Evolutionary conservation across 1,140 invertebrate genomes (phyloP).

Genomic region (Diplogasteroides magnus): DNA sequence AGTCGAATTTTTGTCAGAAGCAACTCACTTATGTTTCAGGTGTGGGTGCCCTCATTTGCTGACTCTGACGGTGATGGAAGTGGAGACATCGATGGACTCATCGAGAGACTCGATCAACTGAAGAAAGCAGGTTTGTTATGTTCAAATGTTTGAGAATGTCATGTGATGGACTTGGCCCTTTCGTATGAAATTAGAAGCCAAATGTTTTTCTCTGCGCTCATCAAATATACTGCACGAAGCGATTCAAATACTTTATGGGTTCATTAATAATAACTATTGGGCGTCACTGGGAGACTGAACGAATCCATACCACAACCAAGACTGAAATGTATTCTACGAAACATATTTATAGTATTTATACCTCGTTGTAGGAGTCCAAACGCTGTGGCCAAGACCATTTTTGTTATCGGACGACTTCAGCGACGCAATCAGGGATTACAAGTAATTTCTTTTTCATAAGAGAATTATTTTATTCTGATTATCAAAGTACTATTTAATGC

Average conservation of each 20-base stretch:
- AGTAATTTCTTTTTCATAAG: constrained; percentile 33
- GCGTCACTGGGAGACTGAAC: background rate
- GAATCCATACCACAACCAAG: too few relatives aligned
- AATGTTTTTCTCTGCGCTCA: too few relatives aligned
- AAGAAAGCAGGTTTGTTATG: constrained; percentile 33
- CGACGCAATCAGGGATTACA: constrained; percentile 30
- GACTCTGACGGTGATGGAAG: constrained; percentile 51
- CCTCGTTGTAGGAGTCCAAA: constrained; percentile 11
- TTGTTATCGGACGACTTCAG: constrained; percentile 35
- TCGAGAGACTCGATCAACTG: constrained; percentile 33
- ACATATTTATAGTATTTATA: too few relatives aligned
- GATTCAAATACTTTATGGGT: too few relatives aligned
- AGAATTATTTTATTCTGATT: too few relatives aligned
- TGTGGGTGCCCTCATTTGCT: constrained; percentile 50
- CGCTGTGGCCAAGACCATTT: constrained; percentile 45
- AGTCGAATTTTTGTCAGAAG: too few relatives aligned
- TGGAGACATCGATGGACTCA: constrained; percentile 46
- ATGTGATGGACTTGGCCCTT: too few relatives aligned
- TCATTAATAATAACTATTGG: background rate
- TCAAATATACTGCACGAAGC: too few relatives aligned
- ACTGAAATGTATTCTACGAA: too few relatives aligned
- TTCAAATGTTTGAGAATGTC: too few relatives aligned
- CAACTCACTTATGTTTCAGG: constrained; percentile 28
- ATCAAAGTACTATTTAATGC: too few relatives aligned
- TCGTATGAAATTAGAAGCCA: too few relatives aligned